These are phyloP conservation scores for Eremophila alpestris DNA, from an alignment of 2,797 vertebrate genomes.

Conservation along the genomic window DNA sequence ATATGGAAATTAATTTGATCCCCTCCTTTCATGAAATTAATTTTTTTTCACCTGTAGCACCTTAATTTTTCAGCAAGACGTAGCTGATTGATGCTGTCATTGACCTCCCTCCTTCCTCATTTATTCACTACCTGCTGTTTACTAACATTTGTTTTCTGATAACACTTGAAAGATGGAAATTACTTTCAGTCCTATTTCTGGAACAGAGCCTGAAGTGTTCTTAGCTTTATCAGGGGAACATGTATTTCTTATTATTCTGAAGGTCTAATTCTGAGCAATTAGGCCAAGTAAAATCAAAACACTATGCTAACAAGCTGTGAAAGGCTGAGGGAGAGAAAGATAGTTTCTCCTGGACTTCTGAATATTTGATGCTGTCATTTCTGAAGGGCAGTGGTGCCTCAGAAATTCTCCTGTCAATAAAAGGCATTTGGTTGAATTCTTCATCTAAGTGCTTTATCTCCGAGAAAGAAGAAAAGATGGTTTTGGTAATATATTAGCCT, in stretches of 20 bases:
- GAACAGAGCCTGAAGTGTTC: constrained; percentile 21
- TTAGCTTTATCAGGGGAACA: constrained; percentile 17
- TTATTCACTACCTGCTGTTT: background rate
- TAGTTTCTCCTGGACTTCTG: background rate
- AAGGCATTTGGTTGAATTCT: background rate
- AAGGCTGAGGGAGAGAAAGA: background rate
- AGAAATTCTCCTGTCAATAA: background rate
- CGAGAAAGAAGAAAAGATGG: background rate
- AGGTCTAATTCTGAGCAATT: constrained; percentile 53
- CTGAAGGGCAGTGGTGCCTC: background rate
- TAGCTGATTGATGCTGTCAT: background rate
- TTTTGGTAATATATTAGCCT: background rate
- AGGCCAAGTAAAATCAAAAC: constrained; percentile 32
- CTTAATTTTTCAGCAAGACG: background rate
- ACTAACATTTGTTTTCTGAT: constrained; percentile 53
- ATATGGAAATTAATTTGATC: background rate
- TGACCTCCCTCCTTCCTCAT: background rate
- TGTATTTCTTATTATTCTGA: constrained; percentile 29
- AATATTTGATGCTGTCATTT: background rate
- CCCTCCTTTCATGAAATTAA: background rate
- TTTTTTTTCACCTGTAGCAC: background rate
- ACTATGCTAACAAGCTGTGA: background rate
- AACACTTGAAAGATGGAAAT: constrained; percentile 51
- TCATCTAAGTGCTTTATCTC: background rate
- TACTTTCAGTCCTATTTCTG: constrained; percentile 28